A percentile compares a stretch with the other conserved stretches of the same genome.
These are phyloP conservation scores for Ditylenchus dipsaci DNA, from an alignment of 1,140 invertebrate species.

Conservation along the genomic window DNA sequence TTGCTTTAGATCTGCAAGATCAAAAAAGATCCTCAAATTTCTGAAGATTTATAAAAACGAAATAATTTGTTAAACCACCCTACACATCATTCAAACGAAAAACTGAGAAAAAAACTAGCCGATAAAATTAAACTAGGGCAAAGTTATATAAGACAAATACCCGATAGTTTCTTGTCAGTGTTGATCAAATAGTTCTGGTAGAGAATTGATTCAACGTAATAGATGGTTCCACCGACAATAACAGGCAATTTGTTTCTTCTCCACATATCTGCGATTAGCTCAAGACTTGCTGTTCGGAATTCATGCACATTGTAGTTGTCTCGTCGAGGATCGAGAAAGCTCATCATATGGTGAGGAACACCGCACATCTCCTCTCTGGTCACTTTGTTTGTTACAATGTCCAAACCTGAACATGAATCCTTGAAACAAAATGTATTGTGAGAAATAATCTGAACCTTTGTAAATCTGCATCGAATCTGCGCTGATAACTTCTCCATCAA, in stretches of 20 bases:
- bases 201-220: conserved; percentile 92
- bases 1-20: too few relatives aligned
- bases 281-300: conserved; percentile 75
- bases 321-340: conserved; percentile 73
- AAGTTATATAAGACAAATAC: not conserved
- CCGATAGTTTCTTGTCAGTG: conserved; percentile 27
- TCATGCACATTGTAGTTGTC: conserved; percentile 76
- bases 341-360: conserved; percentile 81
- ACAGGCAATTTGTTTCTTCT: conserved; percentile 74
- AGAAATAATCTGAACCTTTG: conserved; percentile 40
- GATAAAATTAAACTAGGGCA: too few relatives aligned
- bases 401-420: conserved; percentile 62
- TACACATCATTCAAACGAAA: too few relatives aligned
- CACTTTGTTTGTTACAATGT: conserved; percentile 94
- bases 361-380: conserved; percentile 72
- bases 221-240: conserved; percentile 94
- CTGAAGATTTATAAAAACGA: too few relatives aligned
- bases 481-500: conserved; percentile 90
- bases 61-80: too few relatives aligned
- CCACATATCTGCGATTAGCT: conserved; percentile 75
- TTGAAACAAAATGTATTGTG: conserved; percentile 15
- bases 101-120: too few relatives aligned
- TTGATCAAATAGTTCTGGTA: conserved; percentile 61
- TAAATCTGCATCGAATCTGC: conserved; percentile 97
- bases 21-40: too few relatives aligned